Conservation (phyloP, 2,113 vertebrate species). For the Zeus faber region DNA sequence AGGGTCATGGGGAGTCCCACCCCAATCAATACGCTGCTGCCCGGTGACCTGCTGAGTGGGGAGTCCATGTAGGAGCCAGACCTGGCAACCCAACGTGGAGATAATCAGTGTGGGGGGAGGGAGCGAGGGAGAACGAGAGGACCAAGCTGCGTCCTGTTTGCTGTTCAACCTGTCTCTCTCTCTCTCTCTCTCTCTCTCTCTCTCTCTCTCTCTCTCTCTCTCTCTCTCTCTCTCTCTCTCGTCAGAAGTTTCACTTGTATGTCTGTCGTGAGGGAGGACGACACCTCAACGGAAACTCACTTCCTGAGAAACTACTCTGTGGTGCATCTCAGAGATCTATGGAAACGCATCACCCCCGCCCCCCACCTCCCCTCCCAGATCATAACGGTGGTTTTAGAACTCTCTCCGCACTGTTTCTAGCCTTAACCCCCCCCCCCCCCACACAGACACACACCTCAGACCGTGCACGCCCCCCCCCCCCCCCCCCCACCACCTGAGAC, state of each 20-base stretch:
- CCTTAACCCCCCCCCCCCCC: constrained; percentile 75
- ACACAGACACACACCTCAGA: constrained; percentile 14
- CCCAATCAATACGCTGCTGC: constrained; percentile 90
- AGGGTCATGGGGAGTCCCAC: constrained; percentile 92
- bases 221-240: constrained; percentile 48
- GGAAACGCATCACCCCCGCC: constrained; percentile 46
- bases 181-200: constrained; percentile 51
- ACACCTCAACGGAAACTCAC: no score
- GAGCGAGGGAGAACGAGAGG: constrained; percentile 55
- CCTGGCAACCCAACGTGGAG: constrained; percentile 75
- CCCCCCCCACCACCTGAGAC: constrained; percentile 63
- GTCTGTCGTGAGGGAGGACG: constrained; percentile 16
- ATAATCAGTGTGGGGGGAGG: constrained; percentile 73
- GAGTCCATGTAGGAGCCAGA: constrained; percentile 85
- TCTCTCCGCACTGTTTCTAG: constrained; percentile 76
- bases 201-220: constrained; percentile 50
- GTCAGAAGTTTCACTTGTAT: constrained; percentile 38
- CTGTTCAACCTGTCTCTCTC: constrained; percentile 55
- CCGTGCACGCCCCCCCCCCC: constrained; percentile 56
- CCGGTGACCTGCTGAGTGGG: constrained; percentile 92
- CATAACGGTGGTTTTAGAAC: constrained; percentile 66
- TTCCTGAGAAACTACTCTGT: background rate
- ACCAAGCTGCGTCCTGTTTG: constrained; percentile 61
- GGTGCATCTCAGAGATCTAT: constrained; percentile 16
- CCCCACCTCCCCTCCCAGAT: constrained; percentile 38